phyloP scores from a whole-genome alignment of 2,888 invertebrate genomes.

The Epinotia demarniana region DNA sequence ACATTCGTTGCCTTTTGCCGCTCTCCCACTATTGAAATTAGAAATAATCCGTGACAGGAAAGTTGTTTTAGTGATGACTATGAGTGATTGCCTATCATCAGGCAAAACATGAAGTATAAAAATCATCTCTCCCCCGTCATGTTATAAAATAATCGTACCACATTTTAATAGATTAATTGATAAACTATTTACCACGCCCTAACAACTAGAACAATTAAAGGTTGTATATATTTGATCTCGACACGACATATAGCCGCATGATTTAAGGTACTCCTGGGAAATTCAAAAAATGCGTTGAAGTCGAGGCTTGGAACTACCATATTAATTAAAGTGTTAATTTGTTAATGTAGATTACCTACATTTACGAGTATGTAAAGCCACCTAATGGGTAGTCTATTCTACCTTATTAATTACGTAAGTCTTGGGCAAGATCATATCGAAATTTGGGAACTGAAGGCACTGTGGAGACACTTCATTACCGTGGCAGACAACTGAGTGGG shows the following conservation, averaged over 20 bases:
- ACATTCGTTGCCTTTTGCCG: neutral
- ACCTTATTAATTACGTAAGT: neutral
- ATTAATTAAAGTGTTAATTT: slow-evolving; percentile 20
- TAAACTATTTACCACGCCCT: neutral
- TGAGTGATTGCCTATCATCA: no score
- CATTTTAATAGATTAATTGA: neutral
- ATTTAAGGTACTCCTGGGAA: slow-evolving; percentile 23
- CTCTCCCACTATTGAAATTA: neutral
- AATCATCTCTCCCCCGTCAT: no score
- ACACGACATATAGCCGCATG: neutral
- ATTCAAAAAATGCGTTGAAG: slow-evolving; percentile 9
- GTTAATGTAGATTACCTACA: neutral
- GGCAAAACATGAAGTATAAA: no score
- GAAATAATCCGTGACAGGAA: no score
- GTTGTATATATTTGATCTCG: slow-evolving; percentile 3
- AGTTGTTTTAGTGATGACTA: neutral
- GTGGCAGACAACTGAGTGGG: slow-evolving; percentile 49
- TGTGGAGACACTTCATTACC: slow-evolving; percentile 23
- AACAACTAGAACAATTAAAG: slow-evolving; percentile 1
- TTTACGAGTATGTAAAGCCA: neutral
- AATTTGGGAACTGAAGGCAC: slow-evolving; percentile 15
- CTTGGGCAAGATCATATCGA: neutral
- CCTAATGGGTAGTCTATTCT: neutral
- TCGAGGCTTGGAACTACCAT: neutral
- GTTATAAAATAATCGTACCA: neutral